Evolutionary conservation across 1,140 invertebrate species (phyloP).

Genomic region (Galendromus occidentalis): DNA sequence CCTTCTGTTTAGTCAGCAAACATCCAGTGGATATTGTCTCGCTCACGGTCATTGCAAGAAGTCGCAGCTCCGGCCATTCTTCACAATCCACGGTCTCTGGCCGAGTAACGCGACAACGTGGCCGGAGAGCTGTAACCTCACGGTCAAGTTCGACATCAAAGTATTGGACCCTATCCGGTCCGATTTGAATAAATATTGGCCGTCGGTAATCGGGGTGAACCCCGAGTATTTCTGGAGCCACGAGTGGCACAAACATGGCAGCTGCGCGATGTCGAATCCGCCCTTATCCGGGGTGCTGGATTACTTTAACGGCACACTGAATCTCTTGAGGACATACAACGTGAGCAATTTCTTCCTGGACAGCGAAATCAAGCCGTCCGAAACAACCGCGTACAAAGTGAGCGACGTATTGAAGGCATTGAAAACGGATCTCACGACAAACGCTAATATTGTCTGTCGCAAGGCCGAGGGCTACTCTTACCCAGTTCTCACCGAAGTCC

Average conservation of each 20-base stretch:
- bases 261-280: neutral
- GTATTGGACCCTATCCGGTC: neutral
- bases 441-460: neutral
- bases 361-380: neutral
- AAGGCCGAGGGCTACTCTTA: neutral
- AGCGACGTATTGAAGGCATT: neutral
- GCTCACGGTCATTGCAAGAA: neutral
- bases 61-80: neutral
- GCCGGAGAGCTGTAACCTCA: neutral
- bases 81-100: neutral
- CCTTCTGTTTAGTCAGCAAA: neutral
- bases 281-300: neutral
- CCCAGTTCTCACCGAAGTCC: neutral
- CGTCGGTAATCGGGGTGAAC: neutral
- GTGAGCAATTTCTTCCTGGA: neutral
- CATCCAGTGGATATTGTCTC: neutral
- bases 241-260: constrained; percentile 1
- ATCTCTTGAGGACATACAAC: neutral
- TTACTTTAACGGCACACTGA: neutral
- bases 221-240: neutral
- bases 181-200: neutral
- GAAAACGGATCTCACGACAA: neutral
- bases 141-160: neutral
- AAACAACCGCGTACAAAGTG: neutral
- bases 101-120: neutral